Conservation (phyloP, 2,797 vertebrate species). For the Catharus ustulatus region DNA sequence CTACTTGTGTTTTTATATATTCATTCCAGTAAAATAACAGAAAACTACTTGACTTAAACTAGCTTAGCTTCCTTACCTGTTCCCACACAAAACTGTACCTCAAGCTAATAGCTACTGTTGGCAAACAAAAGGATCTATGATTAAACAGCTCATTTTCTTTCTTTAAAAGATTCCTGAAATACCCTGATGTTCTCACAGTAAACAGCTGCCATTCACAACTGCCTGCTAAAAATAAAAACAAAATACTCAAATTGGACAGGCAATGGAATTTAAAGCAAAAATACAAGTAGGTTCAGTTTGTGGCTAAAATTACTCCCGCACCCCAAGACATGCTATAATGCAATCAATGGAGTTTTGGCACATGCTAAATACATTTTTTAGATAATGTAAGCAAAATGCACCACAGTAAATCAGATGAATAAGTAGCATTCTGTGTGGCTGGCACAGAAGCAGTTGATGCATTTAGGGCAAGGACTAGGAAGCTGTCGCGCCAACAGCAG, state of each 20-base stretch:
- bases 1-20: background rate
- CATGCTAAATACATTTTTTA: conserved; percentile 15
- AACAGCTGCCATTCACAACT: conserved; percentile 4
- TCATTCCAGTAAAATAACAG: background rate
- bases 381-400: background rate
- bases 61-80: background rate
- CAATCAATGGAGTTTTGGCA: background rate
- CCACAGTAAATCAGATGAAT: conserved; percentile 29
- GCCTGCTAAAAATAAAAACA: conserved; percentile 16
- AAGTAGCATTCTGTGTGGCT: background rate
- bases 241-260: background rate
- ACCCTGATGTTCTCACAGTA: background rate
- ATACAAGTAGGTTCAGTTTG: background rate
- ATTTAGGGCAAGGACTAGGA: conserved; percentile 14
- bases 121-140: conserved; percentile 14
- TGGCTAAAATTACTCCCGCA: background rate
- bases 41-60: background rate
- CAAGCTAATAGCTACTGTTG: background rate
- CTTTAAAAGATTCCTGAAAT: conserved; percentile 20
- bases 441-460: background rate
- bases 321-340: background rate
- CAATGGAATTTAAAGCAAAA: background rate
- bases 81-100: background rate
- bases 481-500: background rate
- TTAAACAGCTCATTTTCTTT: background rate